A percentile compares a stretch with the other conserved stretches of the same genome.
Conservation (phyloP, 2,113 vertebrate species). For the Stegastes partitus region DNA sequence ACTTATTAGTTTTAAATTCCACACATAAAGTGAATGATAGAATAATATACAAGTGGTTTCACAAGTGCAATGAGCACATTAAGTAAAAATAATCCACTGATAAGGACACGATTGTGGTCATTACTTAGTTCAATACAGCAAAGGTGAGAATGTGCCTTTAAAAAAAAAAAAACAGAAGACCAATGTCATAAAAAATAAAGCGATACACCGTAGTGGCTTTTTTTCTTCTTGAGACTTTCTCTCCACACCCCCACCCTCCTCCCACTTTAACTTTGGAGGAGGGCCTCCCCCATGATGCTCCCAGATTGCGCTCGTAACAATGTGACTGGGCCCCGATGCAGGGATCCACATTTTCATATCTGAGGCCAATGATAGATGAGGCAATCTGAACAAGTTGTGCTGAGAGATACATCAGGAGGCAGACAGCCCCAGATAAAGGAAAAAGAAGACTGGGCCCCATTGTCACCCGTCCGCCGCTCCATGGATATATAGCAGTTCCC, state of each 20-base stretch:
- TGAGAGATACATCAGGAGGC: constrained; percentile 85
- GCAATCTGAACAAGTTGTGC: constrained; percentile 83
- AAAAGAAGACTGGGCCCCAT: constrained; percentile 60
- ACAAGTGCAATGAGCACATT: neutral
- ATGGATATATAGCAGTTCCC: constrained; percentile 76
- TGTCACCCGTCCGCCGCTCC: constrained; percentile 66
- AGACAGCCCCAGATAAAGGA: constrained; percentile 81
- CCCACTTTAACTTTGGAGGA: constrained; percentile 42
- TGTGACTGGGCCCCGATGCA: constrained; percentile 67
- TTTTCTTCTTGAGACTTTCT: constrained; percentile 9
- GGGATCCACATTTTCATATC: constrained; percentile 82
- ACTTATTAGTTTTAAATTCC: constrained; percentile 51
- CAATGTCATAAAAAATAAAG: constrained; percentile 27
- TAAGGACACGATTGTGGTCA: constrained; percentile 22
- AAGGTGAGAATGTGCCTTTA: neutral
- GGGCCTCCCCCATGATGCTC: constrained; percentile 71
- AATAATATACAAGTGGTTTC: constrained; percentile 25
- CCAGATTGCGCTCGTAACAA: constrained; percentile 78
- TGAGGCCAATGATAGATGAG: constrained; percentile 86
- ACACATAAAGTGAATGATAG: constrained; percentile 24
- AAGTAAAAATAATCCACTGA: constrained; percentile 15
- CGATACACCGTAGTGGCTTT: constrained; percentile 1
- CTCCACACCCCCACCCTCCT: neutral
- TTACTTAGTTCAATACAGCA: constrained; percentile 9
- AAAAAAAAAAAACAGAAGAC: neutral